Evolutionary conservation across 2,888 invertebrate species (phyloP).

Genomic region (Chrysina gloriosa): DNA sequence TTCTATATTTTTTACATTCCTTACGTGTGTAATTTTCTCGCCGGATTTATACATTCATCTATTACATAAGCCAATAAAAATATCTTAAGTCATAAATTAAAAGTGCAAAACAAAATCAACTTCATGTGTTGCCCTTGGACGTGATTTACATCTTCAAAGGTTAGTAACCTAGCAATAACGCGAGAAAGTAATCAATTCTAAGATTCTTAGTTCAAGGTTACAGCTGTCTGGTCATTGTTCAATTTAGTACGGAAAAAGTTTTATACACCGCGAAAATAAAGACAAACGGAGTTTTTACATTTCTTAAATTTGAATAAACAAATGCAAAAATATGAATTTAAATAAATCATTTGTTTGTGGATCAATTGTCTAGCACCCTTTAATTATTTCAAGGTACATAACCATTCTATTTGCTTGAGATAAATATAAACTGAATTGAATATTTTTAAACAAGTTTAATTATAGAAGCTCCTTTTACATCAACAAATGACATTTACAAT

Average conservation of each 20-base stretch:
- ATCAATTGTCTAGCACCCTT: too few relatives aligned
- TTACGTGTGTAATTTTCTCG: neutral
- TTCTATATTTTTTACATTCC: neutral
- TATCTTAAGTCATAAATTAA: slow-evolving; percentile 25
- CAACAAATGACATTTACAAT: too few relatives aligned
- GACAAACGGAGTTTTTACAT: too few relatives aligned
- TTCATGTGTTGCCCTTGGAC: slow-evolving; percentile 28
- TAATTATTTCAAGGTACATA: too few relatives aligned
- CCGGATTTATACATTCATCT: neutral
- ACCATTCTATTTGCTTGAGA: too few relatives aligned
- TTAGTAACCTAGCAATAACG: slow-evolving; percentile 31
- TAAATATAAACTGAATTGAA: too few relatives aligned
- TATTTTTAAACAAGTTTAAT: too few relatives aligned
- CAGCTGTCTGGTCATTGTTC: slow-evolving; percentile 31
- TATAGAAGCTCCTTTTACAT: too few relatives aligned
- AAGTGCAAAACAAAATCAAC: slow-evolving; percentile 16
- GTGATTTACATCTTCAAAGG: slow-evolving; percentile 38
- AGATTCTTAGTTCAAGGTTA: slow-evolving; percentile 36
- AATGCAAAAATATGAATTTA: too few relatives aligned
- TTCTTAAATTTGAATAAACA: too few relatives aligned
- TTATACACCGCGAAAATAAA: neutral
- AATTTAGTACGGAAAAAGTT: slow-evolving; percentile 16
- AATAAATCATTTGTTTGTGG: too few relatives aligned
- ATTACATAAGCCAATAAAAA: slow-evolving; percentile 27
- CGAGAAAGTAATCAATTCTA: slow-evolving; percentile 36